Evolutionary conservation across 1,140 invertebrate genomes (phyloP), one percentile per base, ranked within the genome.

Genomic region (Polyergus mexicanus): DNA sequence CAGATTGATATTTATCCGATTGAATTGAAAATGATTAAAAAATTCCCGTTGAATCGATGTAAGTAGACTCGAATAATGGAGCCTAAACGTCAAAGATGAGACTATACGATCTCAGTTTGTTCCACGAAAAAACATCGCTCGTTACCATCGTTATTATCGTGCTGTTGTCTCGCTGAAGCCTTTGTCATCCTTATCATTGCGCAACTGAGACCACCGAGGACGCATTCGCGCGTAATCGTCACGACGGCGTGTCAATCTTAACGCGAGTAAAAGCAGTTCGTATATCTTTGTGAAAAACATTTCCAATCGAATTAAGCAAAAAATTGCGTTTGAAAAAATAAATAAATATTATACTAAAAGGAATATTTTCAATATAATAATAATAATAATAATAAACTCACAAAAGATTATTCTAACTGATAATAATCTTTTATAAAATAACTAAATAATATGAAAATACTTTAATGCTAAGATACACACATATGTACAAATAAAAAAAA

Each of bases 171-270:
- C 68, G 78, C 72, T 38, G 58, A 54, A 83, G 71, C 60, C 84
- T 89, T 91, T 88, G 90, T 91, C 74, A 86, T 87, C 88, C 90
- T 92, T 92, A 92, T 92, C 91, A 90, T 92, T 92, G 89, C 89
- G 90, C 90, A 92, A 92, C 83, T 44, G 60, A 81, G 80, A 89
- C 85, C 88, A 86, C 69, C 87, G 87, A 87, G 71, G 87, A 88
- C 87, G 85, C 44, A 71, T 66, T 75, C 65, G 84, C 71, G 75
- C 51, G 62, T 86, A 87, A 89, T 86, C 78, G 63, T 60, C 25
- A 66, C 11, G 66, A 28, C 78, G 38, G 35, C 25, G 66, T 54
- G 78, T 51, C 63, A 38, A 75, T 76, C 56, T 76, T 32, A 5
- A 32, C 35, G 22, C 60, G 47, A 60, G 28, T 25, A 28, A 60